These are phyloP conservation scores for Sisyra nigra DNA, from an alignment of 2,888 invertebrate species.

Conservation along the genomic window DNA sequence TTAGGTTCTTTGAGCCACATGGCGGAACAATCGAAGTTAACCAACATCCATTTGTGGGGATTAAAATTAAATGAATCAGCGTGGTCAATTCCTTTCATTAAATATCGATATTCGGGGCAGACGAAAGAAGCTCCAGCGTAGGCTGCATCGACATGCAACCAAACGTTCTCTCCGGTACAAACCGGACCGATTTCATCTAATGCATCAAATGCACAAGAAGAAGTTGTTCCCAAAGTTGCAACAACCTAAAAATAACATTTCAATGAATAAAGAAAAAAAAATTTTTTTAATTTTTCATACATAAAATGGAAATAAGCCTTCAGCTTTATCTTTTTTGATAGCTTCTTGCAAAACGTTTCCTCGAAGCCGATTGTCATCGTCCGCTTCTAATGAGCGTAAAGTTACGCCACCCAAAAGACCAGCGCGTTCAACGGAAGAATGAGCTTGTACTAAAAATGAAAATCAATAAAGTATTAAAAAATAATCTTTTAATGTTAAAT, in stretches of 20 bases:
- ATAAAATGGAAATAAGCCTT: constrained; percentile 91
- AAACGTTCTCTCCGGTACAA: constrained; percentile 54
- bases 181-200: constrained; percentile 82
- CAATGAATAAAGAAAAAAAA: background rate
- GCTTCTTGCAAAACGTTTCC: constrained; percentile 62
- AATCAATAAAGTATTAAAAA: background rate
- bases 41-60: constrained; percentile 97
- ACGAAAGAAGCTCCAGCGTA: constrained; percentile 94
- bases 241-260: constrained; percentile 39
- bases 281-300: constrained; percentile 37
- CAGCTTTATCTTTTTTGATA: constrained; percentile 67
- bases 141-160: constrained; percentile 95
- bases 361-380: constrained; percentile 52
- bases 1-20: constrained; percentile 90
- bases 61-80: constrained; percentile 98
- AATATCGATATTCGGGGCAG: constrained; percentile 87
- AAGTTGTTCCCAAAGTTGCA: constrained; percentile 87
- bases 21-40: constrained; percentile 98
- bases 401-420: constrained; percentile 78
- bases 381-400: constrained; percentile 55
- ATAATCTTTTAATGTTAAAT: background rate
- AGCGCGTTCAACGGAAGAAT: constrained; percentile 87
- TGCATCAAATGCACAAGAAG: constrained; percentile 88
- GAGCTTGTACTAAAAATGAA: constrained; percentile 54
- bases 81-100: constrained; percentile 75